Conservation (phyloP, 2,113 vertebrate genomes). For the Lepidothrix coronata region DNA sequence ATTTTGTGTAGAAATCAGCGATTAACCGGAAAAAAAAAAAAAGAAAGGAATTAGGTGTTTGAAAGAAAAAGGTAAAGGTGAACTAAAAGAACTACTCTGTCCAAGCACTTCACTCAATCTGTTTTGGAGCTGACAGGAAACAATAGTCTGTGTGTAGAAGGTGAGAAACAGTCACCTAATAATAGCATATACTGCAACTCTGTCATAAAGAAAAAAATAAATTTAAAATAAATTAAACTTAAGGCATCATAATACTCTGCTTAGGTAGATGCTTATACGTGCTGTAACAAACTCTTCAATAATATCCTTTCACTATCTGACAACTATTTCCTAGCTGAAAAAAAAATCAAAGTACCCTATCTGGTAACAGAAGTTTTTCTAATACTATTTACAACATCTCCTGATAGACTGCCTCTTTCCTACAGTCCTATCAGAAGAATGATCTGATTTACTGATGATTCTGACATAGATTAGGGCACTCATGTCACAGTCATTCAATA, state of each 20-base stretch:
- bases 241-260: neutral
- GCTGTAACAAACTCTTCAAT: neutral
- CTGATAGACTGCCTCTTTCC: neutral
- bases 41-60: neutral
- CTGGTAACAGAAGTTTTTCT: neutral
- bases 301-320: neutral
- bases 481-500: neutral
- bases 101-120: neutral
- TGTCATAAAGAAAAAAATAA: neutral
- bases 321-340: neutral
- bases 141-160: neutral
- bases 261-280: neutral
- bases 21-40: neutral
- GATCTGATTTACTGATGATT: neutral
- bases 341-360: neutral
- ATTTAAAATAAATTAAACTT: neutral
- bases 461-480: neutral
- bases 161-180: neutral
- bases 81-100: neutral
- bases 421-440: neutral
- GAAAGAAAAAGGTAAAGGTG: neutral
- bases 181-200: neutral
- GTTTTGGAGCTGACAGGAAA: neutral
- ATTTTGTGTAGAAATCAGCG: neutral
- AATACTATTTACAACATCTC: neutral